Evolutionary conservation across 2,888 invertebrate species (phyloP), one percentile per base, ranked within the genome.

Genomic region (Caenorhabditis becei): DNA sequence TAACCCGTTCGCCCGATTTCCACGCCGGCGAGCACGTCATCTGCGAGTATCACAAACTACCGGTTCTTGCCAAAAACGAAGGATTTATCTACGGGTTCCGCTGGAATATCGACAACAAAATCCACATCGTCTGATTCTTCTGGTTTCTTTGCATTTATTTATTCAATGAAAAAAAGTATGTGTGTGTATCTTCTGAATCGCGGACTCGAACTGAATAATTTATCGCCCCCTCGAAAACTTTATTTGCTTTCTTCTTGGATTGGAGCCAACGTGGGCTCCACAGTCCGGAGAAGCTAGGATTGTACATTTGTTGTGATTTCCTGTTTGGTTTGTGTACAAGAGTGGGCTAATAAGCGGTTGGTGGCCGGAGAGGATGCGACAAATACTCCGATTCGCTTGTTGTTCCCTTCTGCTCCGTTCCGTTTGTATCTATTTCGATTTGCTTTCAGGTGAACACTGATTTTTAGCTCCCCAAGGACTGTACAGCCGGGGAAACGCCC

Each of bases 51-150:
- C 75, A 77, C 67, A 67, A 77, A 35, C 32, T 77, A 23, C 75
- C 75, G 47, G 32, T 77, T 54, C 44, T 77, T 14, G 32, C 67
- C 35, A 63, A 75, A 61, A 65, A 53, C 8, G 75, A 80, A 18
- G 80, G 80, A 16, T 80, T 80, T 56, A 70, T 80, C 41, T 80
- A 75, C 66, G 80, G 80, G 70, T 80, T 80, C 44, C 69, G 75
- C 20, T 80, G 80, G 80, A 65, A 56, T 18, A 16, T 23, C 14
- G 11, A 16, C 2, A 75, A 59, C 23, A 63, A 80, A 61, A 80
- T 80, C 24, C 74, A 75, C 24, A 58, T 75, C 26, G 80, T 80
- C 32, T 80, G 47, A 72, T 26, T 44, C 20, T 56, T 20, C 23
- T 4, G 26, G 3, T 35, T 44, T 72, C 23, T n/a, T 26, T 53